These are phyloP conservation scores for Hoplias malabaricus DNA, from an alignment of 2,113 vertebrate genomes.

Conservation along the genomic window DNA sequence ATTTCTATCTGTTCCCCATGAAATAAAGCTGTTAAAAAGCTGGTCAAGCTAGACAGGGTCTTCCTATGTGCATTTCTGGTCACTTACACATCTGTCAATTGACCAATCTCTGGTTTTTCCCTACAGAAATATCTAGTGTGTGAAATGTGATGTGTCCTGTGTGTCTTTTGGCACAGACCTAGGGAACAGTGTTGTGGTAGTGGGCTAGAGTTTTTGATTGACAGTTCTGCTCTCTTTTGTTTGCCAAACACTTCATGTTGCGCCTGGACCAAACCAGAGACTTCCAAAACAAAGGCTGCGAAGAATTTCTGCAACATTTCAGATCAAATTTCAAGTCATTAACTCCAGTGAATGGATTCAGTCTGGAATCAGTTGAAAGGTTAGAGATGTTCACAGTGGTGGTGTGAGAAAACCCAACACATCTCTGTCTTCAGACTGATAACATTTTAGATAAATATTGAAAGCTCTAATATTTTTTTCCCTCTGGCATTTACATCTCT, in stretches of 20 bases:
- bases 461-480: neutral
- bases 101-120: too few species aligned
- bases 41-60: too few species aligned
- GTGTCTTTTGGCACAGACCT: slow-evolving; percentile 11
- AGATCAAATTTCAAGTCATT: slow-evolving; percentile 13
- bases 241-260: slow-evolving; percentile 15
- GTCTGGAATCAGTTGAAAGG: neutral
- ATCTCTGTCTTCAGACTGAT: neutral
- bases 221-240: slow-evolving; percentile 11
- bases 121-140: neutral
- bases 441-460: neutral
- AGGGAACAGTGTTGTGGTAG: neutral
- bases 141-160: neutral
- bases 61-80: too few species aligned
- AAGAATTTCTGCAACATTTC: slow-evolving; percentile 1
- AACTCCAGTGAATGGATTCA: neutral
- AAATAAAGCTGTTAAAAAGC: too few species aligned
- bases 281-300: slow-evolving; percentile 28
- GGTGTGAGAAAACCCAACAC: neutral
- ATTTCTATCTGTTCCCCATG: too few species aligned
- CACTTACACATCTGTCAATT: too few species aligned
- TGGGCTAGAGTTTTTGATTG: slow-evolving; percentile 20
- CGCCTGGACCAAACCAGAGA: slow-evolving; percentile 21
- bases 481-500: neutral
- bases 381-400: neutral